Percentiles rank a stretch among this genome's conserved stretches.
Evolutionary conservation across 2,888 invertebrate species (phyloP).

Genomic region (Saturnia pavonia): DNA sequence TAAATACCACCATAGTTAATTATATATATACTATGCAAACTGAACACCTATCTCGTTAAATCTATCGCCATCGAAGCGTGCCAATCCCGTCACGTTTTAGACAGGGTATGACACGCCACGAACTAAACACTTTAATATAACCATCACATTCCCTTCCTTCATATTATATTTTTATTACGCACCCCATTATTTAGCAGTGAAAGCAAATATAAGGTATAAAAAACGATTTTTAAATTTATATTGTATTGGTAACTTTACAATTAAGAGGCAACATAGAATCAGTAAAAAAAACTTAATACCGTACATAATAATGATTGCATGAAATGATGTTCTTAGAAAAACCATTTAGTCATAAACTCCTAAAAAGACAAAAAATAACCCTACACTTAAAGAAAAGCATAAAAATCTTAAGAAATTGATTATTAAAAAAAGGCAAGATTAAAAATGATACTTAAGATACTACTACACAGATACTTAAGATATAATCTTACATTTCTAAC

Average conservation of each 20-base stretch:
- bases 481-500: too few species aligned
- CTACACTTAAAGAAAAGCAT: too few species aligned
- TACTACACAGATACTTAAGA: too few species aligned
- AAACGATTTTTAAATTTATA: neutral
- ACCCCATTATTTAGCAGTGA: constrained; percentile 12
- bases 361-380: too few species aligned
- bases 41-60: constrained; percentile 9
- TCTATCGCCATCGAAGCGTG: neutral
- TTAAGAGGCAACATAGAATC: neutral
- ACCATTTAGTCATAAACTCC: too few species aligned
- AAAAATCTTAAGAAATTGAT: too few species aligned
- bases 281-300: neutral
- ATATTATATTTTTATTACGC: neutral
- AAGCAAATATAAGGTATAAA: neutral
- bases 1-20: neutral
- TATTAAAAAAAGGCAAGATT: too few species aligned
- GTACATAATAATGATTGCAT: neutral
- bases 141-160: neutral
- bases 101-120: neutral
- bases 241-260: too few species aligned
- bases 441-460: too few species aligned
- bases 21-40: constrained; percentile 7
- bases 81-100: neutral
- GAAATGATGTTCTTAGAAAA: neutral
- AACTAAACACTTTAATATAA: constrained; percentile 1